These are phyloP conservation scores for Sipha flava DNA, from an alignment of 1,140 invertebrate species.

Conservation along the genomic window DNA sequence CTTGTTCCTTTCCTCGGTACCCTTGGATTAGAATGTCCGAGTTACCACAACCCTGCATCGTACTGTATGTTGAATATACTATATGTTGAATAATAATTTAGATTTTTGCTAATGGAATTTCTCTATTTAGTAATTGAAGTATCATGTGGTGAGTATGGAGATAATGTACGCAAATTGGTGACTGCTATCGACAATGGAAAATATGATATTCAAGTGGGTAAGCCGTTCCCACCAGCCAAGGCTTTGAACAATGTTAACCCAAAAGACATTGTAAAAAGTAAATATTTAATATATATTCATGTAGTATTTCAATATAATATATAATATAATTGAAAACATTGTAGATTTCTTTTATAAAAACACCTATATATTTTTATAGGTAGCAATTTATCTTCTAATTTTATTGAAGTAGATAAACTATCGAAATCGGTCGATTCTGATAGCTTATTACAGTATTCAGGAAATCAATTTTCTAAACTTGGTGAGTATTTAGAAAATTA, in stretches of 20 bases:
- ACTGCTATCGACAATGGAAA: conserved; percentile 75
- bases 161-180: conserved; percentile 74
- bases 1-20: conserved; percentile 74
- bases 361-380: too few relatives aligned
- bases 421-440: conserved; percentile 3
- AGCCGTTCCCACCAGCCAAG: conserved; percentile 54
- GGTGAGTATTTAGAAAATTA: neutral
- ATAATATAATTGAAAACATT: too few relatives aligned
- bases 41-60: conserved; percentile 93
- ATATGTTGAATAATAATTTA: neutral
- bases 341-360: too few relatives aligned
- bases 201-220: conserved; percentile 59
- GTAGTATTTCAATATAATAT: too few relatives aligned
- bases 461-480: neutral
- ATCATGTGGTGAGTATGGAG: conserved; percentile 88
- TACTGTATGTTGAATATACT: conserved; percentile 58
- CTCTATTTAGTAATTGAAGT: conserved; percentile 74
- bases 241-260: conserved; percentile 55
- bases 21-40: conserved; percentile 72
- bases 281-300: too few relatives aligned
- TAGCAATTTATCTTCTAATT: conserved; percentile 1
- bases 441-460: neutral
- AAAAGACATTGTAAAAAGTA: conserved; percentile 46
- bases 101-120: neutral
- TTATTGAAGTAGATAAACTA: conserved; percentile 10